Conservation (phyloP, 2,888 invertebrate genomes). For the Phragmatobia fuliginosa region DNA sequence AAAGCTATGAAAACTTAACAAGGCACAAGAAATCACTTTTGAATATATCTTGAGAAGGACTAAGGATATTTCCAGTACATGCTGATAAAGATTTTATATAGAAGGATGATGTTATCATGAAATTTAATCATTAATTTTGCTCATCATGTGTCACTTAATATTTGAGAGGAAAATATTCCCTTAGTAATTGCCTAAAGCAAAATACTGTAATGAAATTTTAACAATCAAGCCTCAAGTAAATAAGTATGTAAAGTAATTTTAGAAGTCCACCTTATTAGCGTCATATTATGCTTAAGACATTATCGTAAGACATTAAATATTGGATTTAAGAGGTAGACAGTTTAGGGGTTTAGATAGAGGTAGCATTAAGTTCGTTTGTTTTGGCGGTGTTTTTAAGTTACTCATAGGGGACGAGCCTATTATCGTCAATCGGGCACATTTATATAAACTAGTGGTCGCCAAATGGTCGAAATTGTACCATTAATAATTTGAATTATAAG, state of each 20-base stretch:
- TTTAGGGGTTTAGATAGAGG: no score
- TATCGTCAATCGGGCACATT: no score
- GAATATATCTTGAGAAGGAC: no score
- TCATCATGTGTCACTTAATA: background rate
- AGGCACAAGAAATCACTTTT: no score
- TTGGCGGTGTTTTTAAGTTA: no score
- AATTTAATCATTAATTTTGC: background rate
- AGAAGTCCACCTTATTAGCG: background rate
- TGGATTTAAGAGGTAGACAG: background rate
- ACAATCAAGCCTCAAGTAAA: background rate
- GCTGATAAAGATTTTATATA: background rate
- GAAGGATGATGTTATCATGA: background rate
- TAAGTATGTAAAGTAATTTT: background rate
- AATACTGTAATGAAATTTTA: background rate
- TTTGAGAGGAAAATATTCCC: background rate
- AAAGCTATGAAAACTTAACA: no score
- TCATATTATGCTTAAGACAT: background rate
- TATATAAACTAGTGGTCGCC: no score
- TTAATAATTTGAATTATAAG: no score
- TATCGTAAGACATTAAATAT: background rate
- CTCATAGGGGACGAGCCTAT: no score
- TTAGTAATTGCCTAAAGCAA: background rate
- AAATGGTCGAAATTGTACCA: no score
- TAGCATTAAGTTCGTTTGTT: no score
- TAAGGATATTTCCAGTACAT: background rate